Evolutionary conservation across 1,140 invertebrate genomes (phyloP).

Genomic region (Apolygus lucorum): DNA sequence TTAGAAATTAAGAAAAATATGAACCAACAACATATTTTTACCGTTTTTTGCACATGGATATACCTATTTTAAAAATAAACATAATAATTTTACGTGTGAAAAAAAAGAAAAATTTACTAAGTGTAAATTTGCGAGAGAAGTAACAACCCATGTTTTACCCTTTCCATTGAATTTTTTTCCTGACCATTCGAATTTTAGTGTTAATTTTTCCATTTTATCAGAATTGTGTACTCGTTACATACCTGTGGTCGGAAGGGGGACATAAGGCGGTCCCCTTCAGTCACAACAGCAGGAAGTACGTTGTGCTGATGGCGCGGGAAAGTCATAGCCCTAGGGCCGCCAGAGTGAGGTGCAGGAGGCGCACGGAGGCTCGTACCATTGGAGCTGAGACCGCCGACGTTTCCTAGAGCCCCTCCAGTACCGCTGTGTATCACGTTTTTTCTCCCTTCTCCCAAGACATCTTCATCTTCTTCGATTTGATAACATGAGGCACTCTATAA

Average conservation of each 20-base stretch:
- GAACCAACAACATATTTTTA: no score
- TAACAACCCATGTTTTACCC: no score
- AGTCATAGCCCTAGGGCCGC: conserved; percentile 45
- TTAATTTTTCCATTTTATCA: no score
- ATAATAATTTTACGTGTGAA: no score
- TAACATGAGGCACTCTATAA: conserved; percentile 45
- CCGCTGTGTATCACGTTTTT: conserved; percentile 1
- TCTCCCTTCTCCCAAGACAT: conserved; percentile 34
- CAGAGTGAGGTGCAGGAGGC: conserved; percentile 18
- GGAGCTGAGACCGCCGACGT: conserved; percentile 4
- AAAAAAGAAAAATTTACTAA: no score
- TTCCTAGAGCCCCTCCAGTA: neutral
- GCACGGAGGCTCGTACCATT: neutral
- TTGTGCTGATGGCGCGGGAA: conserved; percentile 45
- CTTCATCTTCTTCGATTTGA: conserved; percentile 41
- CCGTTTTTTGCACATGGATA: no score
- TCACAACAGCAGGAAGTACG: conserved; percentile 49
- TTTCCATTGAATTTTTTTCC: no score
- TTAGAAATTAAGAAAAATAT: no score
- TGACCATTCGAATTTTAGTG: no score
- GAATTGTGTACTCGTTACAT: no score
- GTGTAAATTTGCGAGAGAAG: no score
- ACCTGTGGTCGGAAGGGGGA: conserved; percentile 9
- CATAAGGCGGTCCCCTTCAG: conserved; percentile 48
- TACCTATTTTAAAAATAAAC: no score